These are phyloP conservation scores for Bergia puertoricense DNA, from an alignment of 92 coral and sea anemone species.

Conservation along the genomic window DNA sequence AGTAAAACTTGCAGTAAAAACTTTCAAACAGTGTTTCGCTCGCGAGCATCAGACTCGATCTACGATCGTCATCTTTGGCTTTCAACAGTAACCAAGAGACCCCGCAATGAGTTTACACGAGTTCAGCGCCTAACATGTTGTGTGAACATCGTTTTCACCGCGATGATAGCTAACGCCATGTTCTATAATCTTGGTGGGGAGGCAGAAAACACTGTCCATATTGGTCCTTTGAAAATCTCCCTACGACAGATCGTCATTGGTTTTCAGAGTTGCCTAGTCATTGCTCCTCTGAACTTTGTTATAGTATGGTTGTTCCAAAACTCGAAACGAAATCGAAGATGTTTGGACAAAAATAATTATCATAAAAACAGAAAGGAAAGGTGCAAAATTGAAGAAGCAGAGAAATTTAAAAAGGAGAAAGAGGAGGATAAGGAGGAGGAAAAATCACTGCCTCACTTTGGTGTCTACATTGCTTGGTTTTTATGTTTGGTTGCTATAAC, in stretches of 20 bases:
- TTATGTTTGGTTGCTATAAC: slow-evolving; percentile 48
- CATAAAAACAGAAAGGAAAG: too few species aligned
- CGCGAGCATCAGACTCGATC: slow-evolving; percentile 41
- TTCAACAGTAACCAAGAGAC: slow-evolving; percentile 51
- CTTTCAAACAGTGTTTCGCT: slow-evolving; percentile 39
- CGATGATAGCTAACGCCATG: slow-evolving; percentile 67
- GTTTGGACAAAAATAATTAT: too few species aligned
- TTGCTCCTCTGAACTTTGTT: slow-evolving; percentile 60
- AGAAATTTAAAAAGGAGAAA: neutral
- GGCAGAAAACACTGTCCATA: slow-evolving; percentile 11
- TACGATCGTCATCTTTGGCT: slow-evolving; percentile 65
- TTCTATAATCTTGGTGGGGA: slow-evolving; percentile 55
- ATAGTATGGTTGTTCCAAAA: slow-evolving; percentile 26
- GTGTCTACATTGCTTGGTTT: slow-evolving; percentile 62
- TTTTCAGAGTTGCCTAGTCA: slow-evolving; percentile 60
- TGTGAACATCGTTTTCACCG: slow-evolving; percentile 45
- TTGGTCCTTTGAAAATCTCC: slow-evolving; percentile 60
- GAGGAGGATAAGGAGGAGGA: neutral
- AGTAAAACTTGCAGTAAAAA: neutral
- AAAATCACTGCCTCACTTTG: slow-evolving; percentile 55
- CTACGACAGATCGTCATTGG: slow-evolving; percentile 57
- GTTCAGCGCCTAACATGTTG: slow-evolving; percentile 71
- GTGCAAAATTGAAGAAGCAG: too few species aligned
- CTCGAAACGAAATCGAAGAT: neutral
- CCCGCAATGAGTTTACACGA: slow-evolving; percentile 51